A percentile compares a stretch with the other conserved stretches of the same genome.
Evolutionary conservation across 2,888 invertebrate species (phyloP).

Genomic region (Tenthredo amoena): DNA sequence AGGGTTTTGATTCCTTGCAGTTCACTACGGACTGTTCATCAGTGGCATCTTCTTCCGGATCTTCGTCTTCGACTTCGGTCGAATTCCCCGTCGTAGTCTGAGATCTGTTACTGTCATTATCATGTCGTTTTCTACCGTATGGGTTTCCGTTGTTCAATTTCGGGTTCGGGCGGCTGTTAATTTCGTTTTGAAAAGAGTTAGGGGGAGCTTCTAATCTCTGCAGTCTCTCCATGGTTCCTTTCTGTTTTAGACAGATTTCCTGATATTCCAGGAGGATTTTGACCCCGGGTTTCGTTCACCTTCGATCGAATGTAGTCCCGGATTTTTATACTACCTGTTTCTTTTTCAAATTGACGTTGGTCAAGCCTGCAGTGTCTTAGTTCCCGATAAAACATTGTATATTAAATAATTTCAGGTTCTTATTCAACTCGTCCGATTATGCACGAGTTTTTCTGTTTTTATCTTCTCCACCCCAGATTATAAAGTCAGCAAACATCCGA

Average conservation of each 20-base stretch:
- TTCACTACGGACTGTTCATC: conserved; percentile 46
- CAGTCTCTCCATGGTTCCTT: conserved; percentile 15
- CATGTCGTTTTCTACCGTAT: conserved; percentile 18
- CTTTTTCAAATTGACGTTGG: conserved; percentile 20
- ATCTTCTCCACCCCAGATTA: background rate
- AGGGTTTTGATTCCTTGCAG: conserved; percentile 37
- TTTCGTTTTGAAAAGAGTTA: background rate
- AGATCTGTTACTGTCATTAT: conserved; percentile 22
- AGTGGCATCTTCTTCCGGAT: conserved; percentile 58
- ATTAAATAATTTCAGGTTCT: conserved; percentile 18
- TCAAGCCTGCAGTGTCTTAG: conserved; percentile 31
- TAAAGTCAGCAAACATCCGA: background rate
- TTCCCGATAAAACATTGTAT: conserved; percentile 45
- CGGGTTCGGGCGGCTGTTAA: background rate
- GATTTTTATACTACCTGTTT: background rate
- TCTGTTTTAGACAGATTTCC: background rate
- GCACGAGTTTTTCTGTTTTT: background rate
- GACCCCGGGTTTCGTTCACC: background rate
- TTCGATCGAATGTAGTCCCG: background rate
- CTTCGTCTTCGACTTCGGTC: conserved; percentile 61
- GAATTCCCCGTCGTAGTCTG: conserved; percentile 25
- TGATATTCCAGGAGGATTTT: conserved; percentile 1
- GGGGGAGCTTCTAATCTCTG: conserved; percentile 7
- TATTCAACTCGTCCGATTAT: conserved; percentile 27
- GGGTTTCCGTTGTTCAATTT: background rate